These are phyloP conservation scores for Diceros bicornis DNA, from an alignment of 2,797 vertebrate species.

Conservation along the genomic window DNA sequence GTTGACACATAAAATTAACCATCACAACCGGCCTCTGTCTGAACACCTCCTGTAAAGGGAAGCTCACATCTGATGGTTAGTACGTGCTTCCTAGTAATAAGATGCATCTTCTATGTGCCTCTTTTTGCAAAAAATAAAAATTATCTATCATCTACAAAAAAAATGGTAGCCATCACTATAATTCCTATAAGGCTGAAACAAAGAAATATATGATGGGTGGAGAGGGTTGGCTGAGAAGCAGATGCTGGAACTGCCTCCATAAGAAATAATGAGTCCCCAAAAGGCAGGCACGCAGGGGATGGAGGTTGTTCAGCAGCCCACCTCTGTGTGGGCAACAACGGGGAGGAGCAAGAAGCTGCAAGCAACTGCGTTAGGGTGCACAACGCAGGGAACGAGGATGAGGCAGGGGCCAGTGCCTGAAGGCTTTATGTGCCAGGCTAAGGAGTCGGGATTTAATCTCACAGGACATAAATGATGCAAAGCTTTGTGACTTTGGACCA, in stretches of 20 bases:
- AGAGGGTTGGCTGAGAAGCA: background rate
- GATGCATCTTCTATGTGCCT: background rate
- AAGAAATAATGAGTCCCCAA: background rate
- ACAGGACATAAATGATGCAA: background rate
- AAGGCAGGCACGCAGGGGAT: background rate
- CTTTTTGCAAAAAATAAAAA: background rate
- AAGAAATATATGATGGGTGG: background rate
- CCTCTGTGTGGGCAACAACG: background rate
- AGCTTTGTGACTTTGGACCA: background rate
- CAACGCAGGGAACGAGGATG: background rate
- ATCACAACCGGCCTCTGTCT: no score
- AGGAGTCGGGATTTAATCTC: background rate
- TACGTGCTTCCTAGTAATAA: background rate
- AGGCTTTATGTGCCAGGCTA: background rate
- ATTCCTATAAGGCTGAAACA: background rate
- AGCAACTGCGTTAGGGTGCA: background rate
- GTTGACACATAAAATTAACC: no score
- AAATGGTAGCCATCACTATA: background rate
- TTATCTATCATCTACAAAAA: background rate
- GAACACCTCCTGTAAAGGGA: no score
- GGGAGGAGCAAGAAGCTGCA: background rate
- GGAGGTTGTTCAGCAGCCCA: background rate
- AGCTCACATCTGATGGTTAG: background rate
- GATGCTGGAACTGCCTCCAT: background rate
- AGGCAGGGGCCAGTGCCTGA: background rate